Evolutionary conservation across 2,888 invertebrate species (phyloP).

Genomic region (Leptodirus hochenwartii): DNA sequence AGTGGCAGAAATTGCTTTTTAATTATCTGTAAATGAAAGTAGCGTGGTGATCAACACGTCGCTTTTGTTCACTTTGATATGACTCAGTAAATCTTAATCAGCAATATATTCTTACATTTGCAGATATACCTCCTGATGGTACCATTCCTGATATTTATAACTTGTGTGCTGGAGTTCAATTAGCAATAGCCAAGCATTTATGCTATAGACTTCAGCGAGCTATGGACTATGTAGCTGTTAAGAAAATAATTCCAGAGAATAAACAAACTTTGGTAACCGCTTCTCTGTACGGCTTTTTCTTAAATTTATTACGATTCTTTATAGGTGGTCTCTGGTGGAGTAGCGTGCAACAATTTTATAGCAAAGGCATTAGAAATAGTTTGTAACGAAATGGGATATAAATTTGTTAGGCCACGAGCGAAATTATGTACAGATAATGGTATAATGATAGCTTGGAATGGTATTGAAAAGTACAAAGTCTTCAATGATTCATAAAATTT

Average conservation of each 20-base stretch:
- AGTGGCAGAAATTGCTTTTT: too few relatives aligned
- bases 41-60: too few relatives aligned
- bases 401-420: slow-evolving; percentile 58
- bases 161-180: slow-evolving; percentile 73
- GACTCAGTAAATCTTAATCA: neutral
- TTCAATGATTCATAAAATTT: neutral
- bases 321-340: slow-evolving; percentile 85
- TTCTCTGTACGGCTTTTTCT: too few relatives aligned
- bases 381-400: slow-evolving; percentile 43
- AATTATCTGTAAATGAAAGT: too few relatives aligned
- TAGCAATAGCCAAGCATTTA: slow-evolving; percentile 56
- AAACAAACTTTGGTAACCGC: slow-evolving; percentile 43
- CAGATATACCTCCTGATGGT: slow-evolving; percentile 42
- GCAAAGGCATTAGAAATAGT: slow-evolving; percentile 47
- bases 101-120: too few relatives aligned
- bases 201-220: slow-evolving; percentile 70
- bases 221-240: slow-evolving; percentile 47
- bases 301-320: slow-evolving; percentile 11
- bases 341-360: slow-evolving; percentile 82
- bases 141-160: slow-evolving; percentile 60
- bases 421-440: slow-evolving; percentile 94
- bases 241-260: slow-evolving; percentile 38
- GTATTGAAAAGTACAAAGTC: slow-evolving; percentile 55
- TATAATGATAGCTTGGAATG: slow-evolving; percentile 98
- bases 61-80: too few relatives aligned